Base-by-base conservation (phyloP, 2,797 vertebrate species). In the Cheirogaleus major region DNA sequence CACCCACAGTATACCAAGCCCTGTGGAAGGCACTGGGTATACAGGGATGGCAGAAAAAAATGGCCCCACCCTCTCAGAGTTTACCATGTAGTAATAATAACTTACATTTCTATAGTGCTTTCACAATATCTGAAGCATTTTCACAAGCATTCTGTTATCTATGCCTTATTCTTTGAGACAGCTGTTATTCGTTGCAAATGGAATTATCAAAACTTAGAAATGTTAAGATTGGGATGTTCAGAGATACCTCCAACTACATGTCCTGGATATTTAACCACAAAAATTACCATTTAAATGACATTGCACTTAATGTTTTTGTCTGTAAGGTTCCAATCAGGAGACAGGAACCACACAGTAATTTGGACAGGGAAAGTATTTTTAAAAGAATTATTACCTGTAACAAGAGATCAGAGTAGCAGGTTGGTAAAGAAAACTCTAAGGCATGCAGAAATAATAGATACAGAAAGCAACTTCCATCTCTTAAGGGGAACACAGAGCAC, bases 231-330 rank as follows among this genome's bases (percentile, higher is more conserved):
- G 6, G 13, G 5, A 80, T 38, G 7, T 85, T 69, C 22, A 59
- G 38, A 43, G 3, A 61, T 76, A 82, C 65, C 23, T 78, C 27
- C 41, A 88, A 57, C 75, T 90, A 81, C 0, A 2, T 48, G 50
- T 7, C 41, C 6, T 55, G 8, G 23, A 22, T 88, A 81, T 72
- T 81, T 23, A 69, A 35, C 20, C 69, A 70, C 41, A 18, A 91
- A 97, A 76, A 59, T 1, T 61, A 18, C 12, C 61, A 85, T 57
- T 92, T 96, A 41, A 75, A 96, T 48, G 75, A 87, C 65, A 76
- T 88, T 75, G 2, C 2, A 22, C 12, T 84, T 75, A 75, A 22
- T 22, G 6, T 0, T 76, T 94, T 93, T 91, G 27, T 63, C 27
- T 65, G 38, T 38, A 83, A 85, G 17, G 8, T 87, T 94, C 38